Evolutionary conservation across 1,140 invertebrate genomes (phyloP), one percentile per base, ranked within the genome.

Genomic region (Cylas formicarius): DNA sequence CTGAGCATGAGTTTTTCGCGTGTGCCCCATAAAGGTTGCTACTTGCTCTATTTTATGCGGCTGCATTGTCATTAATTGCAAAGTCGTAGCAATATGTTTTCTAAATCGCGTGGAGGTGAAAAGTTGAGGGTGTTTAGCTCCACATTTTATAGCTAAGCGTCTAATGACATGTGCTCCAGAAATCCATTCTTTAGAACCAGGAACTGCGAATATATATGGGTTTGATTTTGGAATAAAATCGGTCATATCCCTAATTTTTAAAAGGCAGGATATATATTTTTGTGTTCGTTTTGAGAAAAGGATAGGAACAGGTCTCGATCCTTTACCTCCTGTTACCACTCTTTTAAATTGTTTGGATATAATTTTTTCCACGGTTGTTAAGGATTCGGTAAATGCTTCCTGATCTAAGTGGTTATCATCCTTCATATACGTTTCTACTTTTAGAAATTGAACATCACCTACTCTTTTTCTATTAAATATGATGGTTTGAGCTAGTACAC

Each of bases 391-490:
- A 16, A 23, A 37, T 37, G 36, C 47, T 26, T 44, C 24, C 21
- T 44, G 47, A 38, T 44, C 29, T 13, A 24, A 2, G 24, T 6
- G 18, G 2, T 3, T 8, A 35, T 10, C 4, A 11, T 44, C 13
- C 18, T 16, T 36, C 39, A 10, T 19, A 31, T 49, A 44, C 10
- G 41, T 10, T 44, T 28, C 17, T 9, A 49, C 38, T 16, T 49
- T 17, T 17, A 49, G 31, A 51, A 46, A 55, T 33, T 55, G 53
- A 2, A 56, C 47, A 13, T 53, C 53, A 4, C 50, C 53, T 11
- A 53, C 27, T n/a, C 51, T 22, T 43, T 56, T 54, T 32, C 48
- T 21, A 27, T 54, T 52, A 29, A 48, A 55, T 6, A 52, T 31
- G 19, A 55, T 4, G 23, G 33, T 27, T 14, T 26, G n/a, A 13